These are phyloP conservation scores for Zonotrichia leucophrys DNA, from an alignment of 2,113 vertebrate genomes.

Conservation along the genomic window DNA sequence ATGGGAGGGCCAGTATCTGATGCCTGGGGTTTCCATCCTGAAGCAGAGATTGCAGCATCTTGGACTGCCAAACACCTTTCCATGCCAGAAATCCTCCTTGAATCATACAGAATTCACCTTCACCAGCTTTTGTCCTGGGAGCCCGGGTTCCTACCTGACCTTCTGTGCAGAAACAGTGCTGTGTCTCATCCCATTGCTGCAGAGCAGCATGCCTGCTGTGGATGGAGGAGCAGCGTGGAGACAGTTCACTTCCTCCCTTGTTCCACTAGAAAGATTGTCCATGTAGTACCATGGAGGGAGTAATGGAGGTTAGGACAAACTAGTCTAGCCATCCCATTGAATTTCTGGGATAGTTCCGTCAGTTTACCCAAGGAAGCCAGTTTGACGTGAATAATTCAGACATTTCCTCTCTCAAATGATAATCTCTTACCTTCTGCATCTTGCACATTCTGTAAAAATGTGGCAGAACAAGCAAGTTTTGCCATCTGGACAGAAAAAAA, in stretches of 20 bases:
- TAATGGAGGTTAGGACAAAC: background rate
- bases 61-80: background rate
- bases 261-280: background rate
- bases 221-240: fast-evolving
- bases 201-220: background rate
- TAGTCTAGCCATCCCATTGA: background rate
- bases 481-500: background rate
- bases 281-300: background rate
- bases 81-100: background rate
- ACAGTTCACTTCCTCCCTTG: background rate
- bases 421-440: background rate
- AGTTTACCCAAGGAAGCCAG: background rate
- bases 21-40: background rate
- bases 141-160: background rate
- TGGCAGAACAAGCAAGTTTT: background rate
- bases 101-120: background rate
- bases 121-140: background rate
- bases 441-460: background rate
- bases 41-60: background rate
- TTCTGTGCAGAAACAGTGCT: background rate
- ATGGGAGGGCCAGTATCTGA: background rate
- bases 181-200: background rate
- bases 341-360: background rate
- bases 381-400: background rate
- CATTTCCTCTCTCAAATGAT: background rate